Percentiles rank a stretch among this genome's conserved stretches.
Evolutionary conservation across 2,113 vertebrate species (phyloP).

Genomic region (Marcusenius ussheri): DNA sequence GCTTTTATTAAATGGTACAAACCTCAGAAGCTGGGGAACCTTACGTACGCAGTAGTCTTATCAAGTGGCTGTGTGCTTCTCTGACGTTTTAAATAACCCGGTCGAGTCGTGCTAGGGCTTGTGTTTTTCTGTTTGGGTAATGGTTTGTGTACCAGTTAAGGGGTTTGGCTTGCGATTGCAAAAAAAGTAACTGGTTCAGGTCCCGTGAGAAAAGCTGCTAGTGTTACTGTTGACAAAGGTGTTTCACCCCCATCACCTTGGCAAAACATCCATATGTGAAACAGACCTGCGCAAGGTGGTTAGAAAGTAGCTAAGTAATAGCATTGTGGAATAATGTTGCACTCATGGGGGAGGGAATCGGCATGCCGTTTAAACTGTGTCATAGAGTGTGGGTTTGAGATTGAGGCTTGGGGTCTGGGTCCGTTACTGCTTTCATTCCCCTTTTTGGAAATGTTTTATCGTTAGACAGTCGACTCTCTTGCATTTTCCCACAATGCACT

Average conservation of each 20-base stretch:
- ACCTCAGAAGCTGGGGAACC: background rate
- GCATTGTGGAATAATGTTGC: background rate
- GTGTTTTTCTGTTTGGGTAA: background rate
- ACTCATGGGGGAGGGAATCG: background rate
- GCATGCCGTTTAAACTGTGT: background rate
- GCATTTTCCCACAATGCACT: background rate
- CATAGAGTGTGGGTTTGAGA: background rate
- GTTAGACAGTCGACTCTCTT: background rate
- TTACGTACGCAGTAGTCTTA: background rate
- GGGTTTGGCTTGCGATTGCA: background rate
- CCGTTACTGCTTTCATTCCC: background rate
- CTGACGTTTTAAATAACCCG: background rate
- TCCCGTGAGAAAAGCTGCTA: background rate
- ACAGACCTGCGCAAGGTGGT: too few species aligned
- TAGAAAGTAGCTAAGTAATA: background rate
- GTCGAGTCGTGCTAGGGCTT: background rate
- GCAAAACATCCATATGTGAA: background rate
- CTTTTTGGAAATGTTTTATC: background rate
- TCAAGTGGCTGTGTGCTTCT: background rate
- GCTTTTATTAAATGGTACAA: background rate
- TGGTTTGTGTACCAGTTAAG: background rate
- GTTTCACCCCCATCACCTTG: background rate
- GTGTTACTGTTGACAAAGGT: background rate
- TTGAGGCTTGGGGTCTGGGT: background rate
- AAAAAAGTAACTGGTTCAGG: constrained; percentile 1